phyloP scores from a whole-genome alignment of 1,140 invertebrate genomes.

The Stegodyphus mimosarum region DNA sequence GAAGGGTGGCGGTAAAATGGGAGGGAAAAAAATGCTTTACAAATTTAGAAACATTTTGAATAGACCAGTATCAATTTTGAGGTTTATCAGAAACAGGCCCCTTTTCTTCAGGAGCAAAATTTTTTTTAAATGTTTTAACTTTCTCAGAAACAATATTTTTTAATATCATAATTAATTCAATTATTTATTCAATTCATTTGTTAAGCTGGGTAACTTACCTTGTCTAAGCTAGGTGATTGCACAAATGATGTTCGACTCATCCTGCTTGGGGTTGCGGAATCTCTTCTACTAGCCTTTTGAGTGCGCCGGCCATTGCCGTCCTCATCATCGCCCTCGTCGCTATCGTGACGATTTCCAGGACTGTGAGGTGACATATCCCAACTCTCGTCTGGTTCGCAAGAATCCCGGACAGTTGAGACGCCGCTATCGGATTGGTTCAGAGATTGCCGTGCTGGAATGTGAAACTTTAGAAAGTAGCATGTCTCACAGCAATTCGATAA shows the following conservation, averaged over 20 bases:
- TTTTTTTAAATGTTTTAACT: no score
- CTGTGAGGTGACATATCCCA: slow-evolving; percentile 15
- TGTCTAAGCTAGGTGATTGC: slow-evolving; percentile 2
- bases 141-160: no score
- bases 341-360: not conserved
- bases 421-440: slow-evolving; percentile 54
- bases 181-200: no score
- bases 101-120: no score
- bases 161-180: no score
- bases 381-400: slow-evolving; percentile 29
- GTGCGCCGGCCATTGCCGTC: not conserved
- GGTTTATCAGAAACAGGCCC: no score
- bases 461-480: not conserved
- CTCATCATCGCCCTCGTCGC: slow-evolving; percentile 6
- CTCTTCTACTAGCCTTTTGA: not conserved
- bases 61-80: no score
- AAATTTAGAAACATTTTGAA: no score
- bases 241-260: slow-evolving; percentile 9
- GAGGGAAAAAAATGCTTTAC: no score
- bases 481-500: not conserved
- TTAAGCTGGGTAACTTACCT: not conserved
- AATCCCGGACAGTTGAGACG: slow-evolving; percentile 27
- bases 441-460: slow-evolving; percentile 14
- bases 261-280: not conserved
- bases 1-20: no score